Evolutionary conservation across 2,797 vertebrate species (phyloP).

Genomic region (Psittacula derbiana): DNA sequence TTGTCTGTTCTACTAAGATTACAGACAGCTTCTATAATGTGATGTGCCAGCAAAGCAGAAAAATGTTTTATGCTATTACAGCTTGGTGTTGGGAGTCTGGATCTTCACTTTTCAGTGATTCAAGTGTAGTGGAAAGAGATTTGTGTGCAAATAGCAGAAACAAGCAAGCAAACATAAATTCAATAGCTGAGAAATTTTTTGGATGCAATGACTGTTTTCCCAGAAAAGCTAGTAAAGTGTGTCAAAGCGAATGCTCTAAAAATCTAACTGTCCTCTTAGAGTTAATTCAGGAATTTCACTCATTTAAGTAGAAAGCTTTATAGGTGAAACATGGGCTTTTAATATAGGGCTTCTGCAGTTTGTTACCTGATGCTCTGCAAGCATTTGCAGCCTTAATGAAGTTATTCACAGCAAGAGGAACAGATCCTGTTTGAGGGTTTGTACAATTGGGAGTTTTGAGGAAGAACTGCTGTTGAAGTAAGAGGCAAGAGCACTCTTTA

Average conservation of each 20-base stretch:
- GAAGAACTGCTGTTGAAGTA: constrained; percentile 1
- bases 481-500: background rate
- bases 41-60: constrained; percentile 62
- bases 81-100: background rate
- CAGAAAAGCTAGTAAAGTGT: background rate
- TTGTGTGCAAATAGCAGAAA: constrained; percentile 60
- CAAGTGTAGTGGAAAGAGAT: constrained; percentile 42
- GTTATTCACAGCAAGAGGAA: background rate
- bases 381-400: background rate
- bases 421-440: background rate
- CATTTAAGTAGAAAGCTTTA: background rate
- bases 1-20: constrained; percentile 69
- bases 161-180: constrained; percentile 42
- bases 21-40: constrained; percentile 51
- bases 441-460: background rate
- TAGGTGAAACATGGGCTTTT: background rate
- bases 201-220: background rate
- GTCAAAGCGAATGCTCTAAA: background rate
- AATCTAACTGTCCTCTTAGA: background rate
- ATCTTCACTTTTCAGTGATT: constrained; percentile 47
- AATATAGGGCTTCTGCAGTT: background rate
- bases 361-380: background rate
- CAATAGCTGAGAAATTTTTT: constrained; percentile 38
- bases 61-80: constrained; percentile 57
- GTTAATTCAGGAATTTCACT: background rate